Base-by-base conservation (phyloP, 2,888 invertebrate species). In the Pterostichus madidus region DNA sequence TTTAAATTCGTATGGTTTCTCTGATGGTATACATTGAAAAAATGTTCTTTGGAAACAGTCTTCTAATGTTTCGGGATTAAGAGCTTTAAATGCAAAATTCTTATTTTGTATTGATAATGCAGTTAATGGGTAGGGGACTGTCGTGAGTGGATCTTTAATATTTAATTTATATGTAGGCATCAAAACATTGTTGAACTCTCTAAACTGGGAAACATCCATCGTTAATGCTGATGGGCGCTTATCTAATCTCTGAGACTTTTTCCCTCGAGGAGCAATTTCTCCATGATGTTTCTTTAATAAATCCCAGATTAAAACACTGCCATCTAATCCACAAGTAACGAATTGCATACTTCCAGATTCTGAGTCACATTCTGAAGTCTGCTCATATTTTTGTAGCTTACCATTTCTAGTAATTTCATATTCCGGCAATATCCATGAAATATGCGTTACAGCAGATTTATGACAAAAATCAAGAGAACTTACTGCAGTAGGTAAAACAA, bases 221-320 rank as follows among this genome's bases (percentile, higher is more conserved):
- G 24, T 31, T 5, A 75, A 17, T 11, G 49, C 93, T 10, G 92
- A 91, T 0, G 95, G 94, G 73, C 92, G 90, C 85, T 88, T 90
- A 83, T 86, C 86, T 56, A 93, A 88, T 93, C 90, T 85, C 90
- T 91, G 32, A 7, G 90, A 77, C 11, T 77, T 59, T 59, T 77
- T 59, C 56, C 5, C 5, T 88, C 88, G 31, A 39, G 68, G 0
- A 13, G n/a, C 17, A 13, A 7, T 4, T 2, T 7, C 44, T 10
- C n/a, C 17, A 39, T 39, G 17, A 11, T 39, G 59, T 88, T 88
- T 80, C 86, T 85, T 86, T 85, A 85, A 85, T 84, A 84, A 83
- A 89, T 94, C 93, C 95, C 96, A 96, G 87, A 95, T 93, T 46
- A 93, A 91, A 64, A 96, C 90, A 0, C 90, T 92, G 0, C 95